phyloP scores from a whole-genome alignment of 2,888 invertebrate species.

The Steinernema hermaphroditum region DNA sequence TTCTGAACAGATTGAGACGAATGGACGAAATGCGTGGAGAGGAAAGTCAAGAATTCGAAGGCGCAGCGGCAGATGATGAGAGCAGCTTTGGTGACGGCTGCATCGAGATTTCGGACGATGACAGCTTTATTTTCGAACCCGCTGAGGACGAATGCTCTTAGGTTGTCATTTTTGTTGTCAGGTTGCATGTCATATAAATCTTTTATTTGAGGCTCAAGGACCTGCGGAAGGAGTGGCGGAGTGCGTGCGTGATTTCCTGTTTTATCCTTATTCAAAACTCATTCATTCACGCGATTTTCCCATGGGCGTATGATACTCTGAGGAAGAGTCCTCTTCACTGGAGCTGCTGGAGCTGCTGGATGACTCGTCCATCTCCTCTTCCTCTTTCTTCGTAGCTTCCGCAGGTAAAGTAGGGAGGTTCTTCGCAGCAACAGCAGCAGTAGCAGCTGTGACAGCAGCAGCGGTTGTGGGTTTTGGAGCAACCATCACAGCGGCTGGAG shows the following conservation, averaged over 20 bases:
- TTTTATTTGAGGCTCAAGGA: no score
- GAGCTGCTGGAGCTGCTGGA: constrained; percentile 3
- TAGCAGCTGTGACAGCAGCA: not conserved
- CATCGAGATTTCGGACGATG: not conserved
- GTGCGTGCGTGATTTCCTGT: no score
- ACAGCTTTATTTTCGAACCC: not conserved
- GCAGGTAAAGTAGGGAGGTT: not conserved
- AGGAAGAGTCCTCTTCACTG: not conserved
- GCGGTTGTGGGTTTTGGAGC: not conserved
- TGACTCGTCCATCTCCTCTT: no score
- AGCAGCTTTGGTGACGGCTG: not conserved
- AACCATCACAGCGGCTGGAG: no score
- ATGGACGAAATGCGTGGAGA: not conserved
- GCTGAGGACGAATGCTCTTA: no score
- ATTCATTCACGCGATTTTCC: no score
- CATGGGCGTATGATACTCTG: no score
- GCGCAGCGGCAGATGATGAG: not conserved
- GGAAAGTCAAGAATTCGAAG: no score
- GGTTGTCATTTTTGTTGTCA: no score
- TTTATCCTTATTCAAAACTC: no score
- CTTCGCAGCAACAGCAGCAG: not conserved
- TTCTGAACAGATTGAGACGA: not conserved
- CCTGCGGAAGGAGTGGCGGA: no score
- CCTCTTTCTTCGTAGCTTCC: not conserved
- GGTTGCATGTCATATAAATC: no score